Evolutionary conservation across 2,113 vertebrate species (phyloP).

Genomic region (Eulemur macaco): DNA sequence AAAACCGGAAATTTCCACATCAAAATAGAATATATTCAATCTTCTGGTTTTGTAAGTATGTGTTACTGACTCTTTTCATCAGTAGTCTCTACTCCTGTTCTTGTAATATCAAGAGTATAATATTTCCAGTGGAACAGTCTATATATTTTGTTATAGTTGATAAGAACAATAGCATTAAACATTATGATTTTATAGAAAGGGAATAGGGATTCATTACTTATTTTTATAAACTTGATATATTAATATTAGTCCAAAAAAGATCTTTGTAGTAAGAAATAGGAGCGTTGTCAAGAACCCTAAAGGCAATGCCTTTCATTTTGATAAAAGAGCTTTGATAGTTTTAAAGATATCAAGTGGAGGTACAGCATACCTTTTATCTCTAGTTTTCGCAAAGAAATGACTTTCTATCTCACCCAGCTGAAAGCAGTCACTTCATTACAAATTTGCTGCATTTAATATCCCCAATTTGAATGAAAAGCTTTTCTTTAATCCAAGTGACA

Average conservation of each 20-base stretch:
- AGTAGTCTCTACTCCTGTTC: background rate
- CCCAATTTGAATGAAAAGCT: constrained; percentile 17
- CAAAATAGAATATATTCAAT: background rate
- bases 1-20: background rate
- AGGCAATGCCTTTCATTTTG: background rate
- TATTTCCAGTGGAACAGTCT: background rate
- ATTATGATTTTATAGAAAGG: background rate
- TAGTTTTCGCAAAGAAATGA: background rate
- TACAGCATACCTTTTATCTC: background rate
- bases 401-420: background rate
- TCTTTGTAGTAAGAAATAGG: background rate
- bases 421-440: constrained; percentile 3
- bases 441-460: background rate
- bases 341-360: background rate
- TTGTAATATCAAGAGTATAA: background rate
- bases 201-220: background rate
- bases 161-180: background rate
- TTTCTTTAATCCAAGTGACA: background rate
- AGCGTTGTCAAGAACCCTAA: background rate
- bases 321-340: background rate
- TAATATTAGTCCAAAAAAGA: background rate
- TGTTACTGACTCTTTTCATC: background rate
- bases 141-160: background rate
- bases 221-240: background rate
- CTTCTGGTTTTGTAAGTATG: background rate